Evolutionary conservation across 2,113 vertebrate species (phyloP), one percentile per base, ranked within the genome.

Genomic region (Spheniscus mendiculus): DNA sequence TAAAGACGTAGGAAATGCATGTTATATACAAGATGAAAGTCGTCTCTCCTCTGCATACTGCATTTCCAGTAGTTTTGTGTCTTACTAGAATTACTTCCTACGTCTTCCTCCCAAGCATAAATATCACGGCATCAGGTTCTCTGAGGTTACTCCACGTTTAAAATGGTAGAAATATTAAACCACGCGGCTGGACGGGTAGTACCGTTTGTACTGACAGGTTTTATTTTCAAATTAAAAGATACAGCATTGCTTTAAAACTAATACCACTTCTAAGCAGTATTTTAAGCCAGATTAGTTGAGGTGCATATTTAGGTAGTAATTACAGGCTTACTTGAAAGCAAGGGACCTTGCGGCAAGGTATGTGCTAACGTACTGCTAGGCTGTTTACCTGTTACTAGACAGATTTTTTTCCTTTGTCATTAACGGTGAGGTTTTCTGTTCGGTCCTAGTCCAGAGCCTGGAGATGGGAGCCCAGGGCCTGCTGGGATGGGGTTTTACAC

Each of bases 401-500:
- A 29, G 52, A 5, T 27, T 34, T 58, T 44, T 44, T 49, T 23
- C 91, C 93, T 86, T 67, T 72, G 80, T 79, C 86, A 27, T 52
- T 27, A 78, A 42, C 25, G 45, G 45, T 6, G 65, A 66, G 71
- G 47, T 53, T 80, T 56, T 83, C n/a, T 65, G 61, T 76, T 87
- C 93, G 40, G 91, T 76, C 88, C 93, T 27, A 27, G 86, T 85
- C 63, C 29, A 0, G 86, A 83, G 94, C 55, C 96, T 56, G 81
- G 88, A 85, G 89, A 93, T 79, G 90, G 94, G 93, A 96, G 97
- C 97, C 97, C 98, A 83, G 96, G 93, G 98, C 98, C 98, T 98
- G 98, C 98, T 97, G 98, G 98, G 98, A 98, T 97, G 96, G 98
- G 97, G 97, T 97, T 98, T 97, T 97, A 98, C 98, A 98, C 98